Evolutionary conservation across 2,113 vertebrate genomes (phyloP).

Genomic region (Alexandromys fortis): DNA sequence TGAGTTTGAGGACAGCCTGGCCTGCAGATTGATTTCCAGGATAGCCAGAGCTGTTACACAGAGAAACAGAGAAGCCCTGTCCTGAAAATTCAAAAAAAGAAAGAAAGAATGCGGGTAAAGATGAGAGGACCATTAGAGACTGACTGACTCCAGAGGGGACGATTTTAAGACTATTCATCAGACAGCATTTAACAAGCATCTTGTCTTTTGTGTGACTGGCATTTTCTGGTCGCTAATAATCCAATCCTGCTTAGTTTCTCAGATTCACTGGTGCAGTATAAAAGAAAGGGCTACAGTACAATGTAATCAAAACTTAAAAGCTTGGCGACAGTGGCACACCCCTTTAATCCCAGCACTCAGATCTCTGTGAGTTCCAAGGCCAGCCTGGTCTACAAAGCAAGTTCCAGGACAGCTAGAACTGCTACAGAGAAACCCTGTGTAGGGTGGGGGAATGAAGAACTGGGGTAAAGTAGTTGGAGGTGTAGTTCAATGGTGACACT

Average conservation of each 20-base stretch:
- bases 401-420: too few species aligned
- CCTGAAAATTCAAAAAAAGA: too few species aligned
- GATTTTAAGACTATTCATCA: conserved; percentile 21
- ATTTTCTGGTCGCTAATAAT: not conserved
- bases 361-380: too few species aligned
- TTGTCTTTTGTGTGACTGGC: conserved; percentile 1
- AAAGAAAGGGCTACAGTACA: not conserved
- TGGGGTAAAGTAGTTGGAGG: too few species aligned
- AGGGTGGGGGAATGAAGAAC: too few species aligned
- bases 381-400: too few species aligned
- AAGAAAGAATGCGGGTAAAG: not conserved
- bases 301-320: not conserved
- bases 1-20: too few species aligned
- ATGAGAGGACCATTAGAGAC: conserved; percentile 44
- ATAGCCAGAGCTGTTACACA: too few species aligned
- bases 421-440: too few species aligned
- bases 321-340: rapidly evolving
- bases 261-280: not conserved
- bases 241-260: not conserved
- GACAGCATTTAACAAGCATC: not conserved
- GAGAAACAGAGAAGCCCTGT: too few species aligned
- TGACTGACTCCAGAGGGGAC: not conserved
- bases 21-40: not conserved
- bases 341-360: not conserved
- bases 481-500: not conserved